Evolutionary conservation across 1,140 invertebrate species (phyloP).

Genomic region (Caenorhabditis remanei): DNA sequence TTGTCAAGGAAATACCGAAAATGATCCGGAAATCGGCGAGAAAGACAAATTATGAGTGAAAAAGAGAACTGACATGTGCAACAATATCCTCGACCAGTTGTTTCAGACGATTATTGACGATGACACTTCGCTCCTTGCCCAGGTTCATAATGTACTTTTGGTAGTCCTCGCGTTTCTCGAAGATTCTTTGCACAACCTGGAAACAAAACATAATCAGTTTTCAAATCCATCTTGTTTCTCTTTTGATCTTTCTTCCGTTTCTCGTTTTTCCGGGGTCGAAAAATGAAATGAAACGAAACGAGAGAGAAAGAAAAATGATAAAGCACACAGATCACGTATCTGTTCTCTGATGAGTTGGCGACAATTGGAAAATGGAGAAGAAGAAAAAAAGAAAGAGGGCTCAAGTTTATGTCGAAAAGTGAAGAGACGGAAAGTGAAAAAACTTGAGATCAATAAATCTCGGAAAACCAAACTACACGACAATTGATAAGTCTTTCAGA

Average conservation of each 20-base stretch:
- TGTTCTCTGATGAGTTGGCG: constrained; percentile 8
- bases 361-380: background rate
- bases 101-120: constrained; percentile 70
- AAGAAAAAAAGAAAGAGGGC: constrained; percentile 18
- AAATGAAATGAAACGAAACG: constrained; percentile 43
- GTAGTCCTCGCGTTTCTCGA: constrained; percentile 73
- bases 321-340: constrained; percentile 54
- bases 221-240: background rate
- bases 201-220: constrained; percentile 33
- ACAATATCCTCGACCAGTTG: constrained; percentile 74
- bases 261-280: constrained; percentile 17
- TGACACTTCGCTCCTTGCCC: constrained; percentile 72
- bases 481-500: background rate
- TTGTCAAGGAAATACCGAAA: background rate
- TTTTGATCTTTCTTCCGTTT: constrained; percentile 21
- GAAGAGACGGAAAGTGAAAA: constrained; percentile 15
- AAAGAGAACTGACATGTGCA: constrained; percentile 66
- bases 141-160: constrained; percentile 70
- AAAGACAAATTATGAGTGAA: background rate
- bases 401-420: constrained; percentile 27
- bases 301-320: constrained; percentile 1
- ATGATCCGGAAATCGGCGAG: constrained; percentile 30
- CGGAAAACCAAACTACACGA: constrained; percentile 2
- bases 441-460: constrained; percentile 42
- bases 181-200: constrained; percentile 70